Evolutionary conservation across 2,797 vertebrate genomes (phyloP), one percentile per base, ranked within the genome.

Genomic region (Sebastes taczanowskii): DNA sequence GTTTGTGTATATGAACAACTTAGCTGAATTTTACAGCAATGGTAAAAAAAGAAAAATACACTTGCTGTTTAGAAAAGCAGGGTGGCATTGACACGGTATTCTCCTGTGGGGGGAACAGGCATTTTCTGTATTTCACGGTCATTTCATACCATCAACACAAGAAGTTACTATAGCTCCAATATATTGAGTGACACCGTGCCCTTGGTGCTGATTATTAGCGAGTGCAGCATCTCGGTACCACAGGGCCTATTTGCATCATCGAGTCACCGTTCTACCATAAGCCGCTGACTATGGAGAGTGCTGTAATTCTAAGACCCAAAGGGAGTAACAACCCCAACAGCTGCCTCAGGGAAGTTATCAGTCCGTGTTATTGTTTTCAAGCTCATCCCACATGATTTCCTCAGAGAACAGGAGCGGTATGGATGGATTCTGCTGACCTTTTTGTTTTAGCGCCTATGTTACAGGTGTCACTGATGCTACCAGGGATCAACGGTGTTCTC

Each of bases 351-450:
- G 86, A 93, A 90, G 84, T 83, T 89, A 92, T 83, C 86, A 83
- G 90, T 35, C 83, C 86, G 59, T 90, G 87, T 92, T 94, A 92
- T 93, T 93, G 86, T 94, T 92, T 92, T 90, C 83, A 74, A 86
- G 84, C 88, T 83, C 87, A 83, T 91, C 87, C 86, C 87, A 70
- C 77, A 64, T 82, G 77, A 86, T 89, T 89, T 90, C 90, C 83
- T 86, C 56, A 10, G 91, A 93, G 91, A 87, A 70, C 78, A 9
- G 11, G 61, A 81, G 81, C 77, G 7, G 64, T 34, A 52, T 59
- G 81, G 87, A 78, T 77, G 86, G 56, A 84, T 80, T 84, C 80
- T 80, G 84, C 86, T 89, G 91, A 92, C 91, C 91, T 93, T 90
- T 91, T 68, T 89, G 76, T 91, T 35, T 90, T 85, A 75, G 71